Base-by-base conservation (phyloP, 1,140 invertebrate species). In the Drosophila arawakana region DNA sequence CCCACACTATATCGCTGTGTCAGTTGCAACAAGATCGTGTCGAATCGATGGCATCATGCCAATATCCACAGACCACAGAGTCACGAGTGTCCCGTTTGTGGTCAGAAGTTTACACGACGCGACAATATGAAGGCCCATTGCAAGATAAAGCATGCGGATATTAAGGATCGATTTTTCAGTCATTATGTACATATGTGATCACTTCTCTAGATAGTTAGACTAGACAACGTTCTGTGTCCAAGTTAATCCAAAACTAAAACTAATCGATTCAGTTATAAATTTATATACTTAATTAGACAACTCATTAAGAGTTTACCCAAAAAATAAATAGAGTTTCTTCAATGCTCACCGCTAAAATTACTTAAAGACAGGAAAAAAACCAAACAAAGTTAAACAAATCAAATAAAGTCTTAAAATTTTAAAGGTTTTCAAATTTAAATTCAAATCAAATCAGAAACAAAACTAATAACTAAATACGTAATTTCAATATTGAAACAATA, bases 101-200 rank as follows among this genome's bases (percentile, higher is more conserved):
- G 94, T 18, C 94, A 95, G 71, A 94, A 94, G 59, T 94, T 96
- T 73, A 96, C 95, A 61, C 93, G 95, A 60, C 95, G 95, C 74
- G 95, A 96, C 90, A 96, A 96, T 81, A 94, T 96, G 81, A 95
- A 96, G 93, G 93, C 94, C 44, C 95, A 95, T 91, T 94, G 95
- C 71, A 94, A 94, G 83, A 94, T 95, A 92, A 96, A 96, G 93
- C 95, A 96, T 91, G 94, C 94, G 81, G 93, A 93, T 65, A 91
- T 91, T 44, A 92, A 92, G 78, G 92, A 92, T 89, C 89, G 90
- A 67, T 92, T 92, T 78, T 92, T 92, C 76, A 92, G 91, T 73
- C 92, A 92, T 78, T 92, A 92, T 92, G 92, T 92, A 90, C 92
- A 92, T 91, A 92, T 92, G 90, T 91, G 93, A 93, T 93, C 93